Evolutionary conservation across 2,797 vertebrate genomes (phyloP).

Genomic region (Myripristis murdjan): DNA sequence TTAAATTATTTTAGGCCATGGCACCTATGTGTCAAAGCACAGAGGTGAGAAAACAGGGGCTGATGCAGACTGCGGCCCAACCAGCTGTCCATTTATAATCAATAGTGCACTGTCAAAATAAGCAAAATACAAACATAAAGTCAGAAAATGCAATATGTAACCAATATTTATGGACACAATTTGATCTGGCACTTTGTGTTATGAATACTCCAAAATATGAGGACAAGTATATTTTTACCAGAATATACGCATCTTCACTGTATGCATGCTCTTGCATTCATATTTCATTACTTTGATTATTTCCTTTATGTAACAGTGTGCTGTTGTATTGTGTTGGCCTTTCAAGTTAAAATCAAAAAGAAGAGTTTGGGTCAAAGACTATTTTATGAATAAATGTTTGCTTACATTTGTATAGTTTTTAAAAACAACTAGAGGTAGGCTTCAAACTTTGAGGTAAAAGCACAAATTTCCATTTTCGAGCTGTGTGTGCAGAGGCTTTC

Average conservation of each 20-base stretch:
- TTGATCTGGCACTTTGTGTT: too few species aligned
- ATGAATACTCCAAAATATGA: too few species aligned
- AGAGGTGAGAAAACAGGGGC: background rate
- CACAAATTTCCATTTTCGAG: background rate
- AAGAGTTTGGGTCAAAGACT: too few species aligned
- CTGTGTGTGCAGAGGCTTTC: background rate
- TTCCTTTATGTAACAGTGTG: too few species aligned
- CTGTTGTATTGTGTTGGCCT: too few species aligned
- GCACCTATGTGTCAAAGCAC: background rate
- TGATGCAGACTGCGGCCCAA: background rate
- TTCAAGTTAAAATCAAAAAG: too few species aligned
- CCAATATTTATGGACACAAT: background rate
- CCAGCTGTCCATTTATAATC: background rate
- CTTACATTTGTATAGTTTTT: slow-evolving; percentile 4
- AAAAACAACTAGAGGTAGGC: background rate
- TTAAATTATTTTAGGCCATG: slow-evolving; percentile 10
- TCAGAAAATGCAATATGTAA: background rate
- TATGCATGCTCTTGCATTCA: too few species aligned
- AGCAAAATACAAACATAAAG: background rate
- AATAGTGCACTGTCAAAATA: background rate
- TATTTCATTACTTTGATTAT: too few species aligned
- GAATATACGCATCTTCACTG: too few species aligned
- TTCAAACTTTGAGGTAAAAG: too few species aligned
- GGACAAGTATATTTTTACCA: too few species aligned
- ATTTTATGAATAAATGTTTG: too few species aligned